Conservation (phyloP, 2,888 invertebrate genomes). For the Rhabditoides inermis region DNA sequence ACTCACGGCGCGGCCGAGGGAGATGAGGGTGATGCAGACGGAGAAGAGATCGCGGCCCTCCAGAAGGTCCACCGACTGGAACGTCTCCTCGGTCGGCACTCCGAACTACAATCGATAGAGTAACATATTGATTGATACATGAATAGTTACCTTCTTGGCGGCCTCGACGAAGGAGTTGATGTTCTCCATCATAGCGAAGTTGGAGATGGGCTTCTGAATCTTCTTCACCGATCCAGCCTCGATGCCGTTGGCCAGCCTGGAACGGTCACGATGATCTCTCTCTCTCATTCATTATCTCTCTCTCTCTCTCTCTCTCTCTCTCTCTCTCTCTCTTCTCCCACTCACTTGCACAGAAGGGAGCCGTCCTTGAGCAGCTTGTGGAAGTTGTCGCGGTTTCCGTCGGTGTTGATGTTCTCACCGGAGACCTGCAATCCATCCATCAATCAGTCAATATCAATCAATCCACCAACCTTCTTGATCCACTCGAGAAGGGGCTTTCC, state of each 20-base stretch:
- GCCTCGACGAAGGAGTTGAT: conserved; percentile 85
- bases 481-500: conserved; percentile 86
- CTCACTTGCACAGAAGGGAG: conserved; percentile 76
- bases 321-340: too few relatives aligned
- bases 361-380: conserved; percentile 81
- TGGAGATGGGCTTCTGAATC: conserved; percentile 80
- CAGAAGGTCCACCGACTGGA: conserved; percentile 95
- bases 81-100: conserved; percentile 75
- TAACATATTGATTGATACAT: too few relatives aligned
- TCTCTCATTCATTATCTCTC: too few relatives aligned
- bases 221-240: conserved; percentile 80
- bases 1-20: conserved; percentile 47
- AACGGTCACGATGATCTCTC: too few relatives aligned
- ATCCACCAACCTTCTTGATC: conserved; percentile 76
- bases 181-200: conserved; percentile 97
- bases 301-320: too few relatives aligned
- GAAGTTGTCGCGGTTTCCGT: conserved; percentile 85
- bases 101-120: too few relatives aligned
- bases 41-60: conserved; percentile 90
- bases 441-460: too few relatives aligned
- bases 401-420: conserved; percentile 70
- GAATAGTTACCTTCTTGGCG: conserved; percentile 66
- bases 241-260: conserved; percentile 75
- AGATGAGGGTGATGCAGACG: conserved; percentile 58
- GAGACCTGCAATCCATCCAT: too few relatives aligned